Percentiles rank a stretch among this genome's conserved stretches.
phyloP scores from a whole-genome alignment of 2,113 vertebrate genomes.

The Chionodraco myersi region DNA sequence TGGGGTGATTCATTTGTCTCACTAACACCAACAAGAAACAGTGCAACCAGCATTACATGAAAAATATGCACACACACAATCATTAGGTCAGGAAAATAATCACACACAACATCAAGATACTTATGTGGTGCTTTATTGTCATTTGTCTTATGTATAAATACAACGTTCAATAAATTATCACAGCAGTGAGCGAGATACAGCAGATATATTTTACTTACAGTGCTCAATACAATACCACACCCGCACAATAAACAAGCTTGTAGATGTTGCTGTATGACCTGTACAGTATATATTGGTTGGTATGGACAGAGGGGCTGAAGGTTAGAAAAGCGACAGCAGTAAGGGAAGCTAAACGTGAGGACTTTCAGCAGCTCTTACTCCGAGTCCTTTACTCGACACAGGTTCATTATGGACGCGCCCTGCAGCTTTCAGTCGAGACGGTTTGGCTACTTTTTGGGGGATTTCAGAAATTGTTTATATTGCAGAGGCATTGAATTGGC shows the following conservation, averaged over 20 bases:
- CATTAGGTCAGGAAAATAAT: conserved; percentile 6
- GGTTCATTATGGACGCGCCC: not conserved
- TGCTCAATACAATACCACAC: conserved; percentile 32
- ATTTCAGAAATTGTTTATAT: conserved; percentile 18
- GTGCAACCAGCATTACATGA: not conserved
- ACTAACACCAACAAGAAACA: not conserved
- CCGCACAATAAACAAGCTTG: not conserved
- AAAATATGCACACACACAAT: not conserved
- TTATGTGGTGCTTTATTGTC: conserved; percentile 74
- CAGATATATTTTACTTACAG: conserved; percentile 50
- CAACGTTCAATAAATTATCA: conserved; percentile 70
- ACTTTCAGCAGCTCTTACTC: not conserved
- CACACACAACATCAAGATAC: conserved; percentile 15
- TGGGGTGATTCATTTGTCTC: not conserved
- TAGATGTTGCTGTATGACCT: conserved; percentile 1
- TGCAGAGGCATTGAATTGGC: not conserved
- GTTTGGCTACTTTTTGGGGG: not conserved
- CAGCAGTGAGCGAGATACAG: conserved; percentile 61
- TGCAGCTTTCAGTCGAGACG: not conserved
- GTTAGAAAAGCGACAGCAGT: not conserved
- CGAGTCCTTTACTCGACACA: not conserved
- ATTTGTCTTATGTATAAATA: conserved; percentile 64
- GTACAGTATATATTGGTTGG: conserved; percentile 35
- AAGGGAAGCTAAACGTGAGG: not conserved
- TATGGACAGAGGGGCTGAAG: not conserved